Evolutionary conservation across 2,888 invertebrate genomes (phyloP).

Genomic region (Philopedon plagiatum): DNA sequence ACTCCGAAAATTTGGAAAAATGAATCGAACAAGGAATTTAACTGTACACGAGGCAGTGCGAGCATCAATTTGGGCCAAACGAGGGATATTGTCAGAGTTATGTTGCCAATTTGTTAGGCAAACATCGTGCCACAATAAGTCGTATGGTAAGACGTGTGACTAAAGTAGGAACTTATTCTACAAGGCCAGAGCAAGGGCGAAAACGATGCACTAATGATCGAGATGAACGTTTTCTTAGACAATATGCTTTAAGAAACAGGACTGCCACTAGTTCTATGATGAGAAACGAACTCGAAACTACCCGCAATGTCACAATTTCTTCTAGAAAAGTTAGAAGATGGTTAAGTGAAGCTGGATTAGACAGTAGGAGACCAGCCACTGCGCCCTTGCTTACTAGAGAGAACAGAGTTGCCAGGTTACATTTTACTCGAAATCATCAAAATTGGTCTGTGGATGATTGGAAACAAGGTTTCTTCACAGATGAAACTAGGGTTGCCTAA

Average conservation of each 20-base stretch:
- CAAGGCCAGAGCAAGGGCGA: not conserved
- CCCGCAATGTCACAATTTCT: slow-evolving; percentile 2
- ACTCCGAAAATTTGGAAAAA: too few species aligned
- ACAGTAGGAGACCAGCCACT: slow-evolving; percentile 2
- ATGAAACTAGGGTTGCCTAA: slow-evolving; percentile 19
- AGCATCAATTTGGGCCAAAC: slow-evolving; percentile 17
- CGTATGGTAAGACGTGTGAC: slow-evolving; percentile 23
- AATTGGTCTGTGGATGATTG: slow-evolving; percentile 10
- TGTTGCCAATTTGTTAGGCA: too few species aligned
- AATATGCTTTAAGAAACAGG: too few species aligned
- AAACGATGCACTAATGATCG: too few species aligned
- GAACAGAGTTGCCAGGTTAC: slow-evolving; percentile 17
- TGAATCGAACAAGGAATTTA: slow-evolving; percentile 8
- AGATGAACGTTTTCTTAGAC: too few species aligned
- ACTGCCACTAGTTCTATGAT: too few species aligned
- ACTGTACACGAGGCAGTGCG: slow-evolving; percentile 23
- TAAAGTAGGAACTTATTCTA: not conserved
- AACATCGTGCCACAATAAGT: slow-evolving; percentile 19
- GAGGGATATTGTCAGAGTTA: not conserved
- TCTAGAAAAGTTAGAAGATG: not conserved
- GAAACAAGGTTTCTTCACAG: slow-evolving; percentile 23
- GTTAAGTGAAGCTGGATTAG: slow-evolving; percentile 13
- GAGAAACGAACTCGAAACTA: too few species aligned
- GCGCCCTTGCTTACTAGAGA: slow-evolving; percentile 18
- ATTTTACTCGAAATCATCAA: too few species aligned